Base-by-base conservation (phyloP, 2,888 invertebrate genomes). In the Eupithecia pulchellata region DNA sequence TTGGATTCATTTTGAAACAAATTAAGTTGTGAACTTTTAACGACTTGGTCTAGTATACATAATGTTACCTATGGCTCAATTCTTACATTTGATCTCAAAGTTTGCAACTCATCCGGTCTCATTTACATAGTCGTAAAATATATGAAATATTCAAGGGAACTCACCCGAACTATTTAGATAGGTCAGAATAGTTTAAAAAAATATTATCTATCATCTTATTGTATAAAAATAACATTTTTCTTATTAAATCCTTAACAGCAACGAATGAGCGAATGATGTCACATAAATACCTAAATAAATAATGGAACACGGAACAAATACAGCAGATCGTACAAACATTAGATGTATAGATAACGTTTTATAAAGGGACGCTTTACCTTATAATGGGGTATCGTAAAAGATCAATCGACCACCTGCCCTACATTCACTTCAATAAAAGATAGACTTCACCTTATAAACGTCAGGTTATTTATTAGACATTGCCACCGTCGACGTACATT, bases 371-470 rank as follows among this genome's bases (percentile, higher is more conserved):
- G 36, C 39, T 64, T 64, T 55, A 58, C 57, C 57, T 27, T 63
- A 32, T 66, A 62, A 63, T 70, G 60, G 39, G 62, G 55, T 9
- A 47, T 66, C 64, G 55, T 68, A 62, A 62, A 65, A 72, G 34
- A 68, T 42, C 64, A 60, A 73, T 68, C 68, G 67, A 64, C 57
- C 68, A 73, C 73, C 68, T 71, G 73, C 73, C 68, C 73, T 66
- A 71, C 65, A 69, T 69, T 68, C 52, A 62, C 69, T 32, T 67
- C n/a, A 61, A 67, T 52, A 57, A 34, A 36, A 5, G 14, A 66
- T 66, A 62, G 62, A 52, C 11, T 5, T 20, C n/a, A 9, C 42
- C 52, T 52, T 52, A 52, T 52, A 52, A 52, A 52, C 13, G 52
- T 13, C 52, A 20, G 52, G 52, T 52, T 25, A 52, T 52, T 52